phyloP scores from a whole-genome alignment of 2,888 invertebrate genomes.

The Brachyptera risi region DNA sequence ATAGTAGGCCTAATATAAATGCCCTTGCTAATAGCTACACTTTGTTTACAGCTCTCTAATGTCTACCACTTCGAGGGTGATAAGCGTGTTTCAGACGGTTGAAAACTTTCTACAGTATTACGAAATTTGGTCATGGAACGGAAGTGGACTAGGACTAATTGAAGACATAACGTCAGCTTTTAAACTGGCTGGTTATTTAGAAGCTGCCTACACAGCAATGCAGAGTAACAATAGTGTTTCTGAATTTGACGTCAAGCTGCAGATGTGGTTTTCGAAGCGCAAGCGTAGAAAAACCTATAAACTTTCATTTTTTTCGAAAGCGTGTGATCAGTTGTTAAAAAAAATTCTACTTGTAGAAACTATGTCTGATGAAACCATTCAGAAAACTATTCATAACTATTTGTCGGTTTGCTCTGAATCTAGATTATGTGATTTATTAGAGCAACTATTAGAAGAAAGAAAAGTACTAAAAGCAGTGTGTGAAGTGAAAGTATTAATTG shows the following conservation, averaged over 20 bases:
- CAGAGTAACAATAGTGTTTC: neutral
- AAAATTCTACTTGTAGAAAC: neutral
- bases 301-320: neutral
- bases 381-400: neutral
- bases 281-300: neutral
- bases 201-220: neutral
- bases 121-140: neutral
- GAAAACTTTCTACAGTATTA: neutral
- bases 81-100: neutral
- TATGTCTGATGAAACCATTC: neutral
- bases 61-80: no score
- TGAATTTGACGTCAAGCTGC: neutral
- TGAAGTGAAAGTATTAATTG: neutral
- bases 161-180: neutral
- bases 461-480: neutral
- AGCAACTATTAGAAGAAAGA: neutral
- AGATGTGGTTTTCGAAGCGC: neutral
- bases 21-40: no score
- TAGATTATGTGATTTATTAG: neutral
- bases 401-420: neutral
- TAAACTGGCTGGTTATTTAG: neutral
- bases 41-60: no score
- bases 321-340: conserved; percentile 2
- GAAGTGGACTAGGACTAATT: neutral
- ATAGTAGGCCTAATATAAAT: no score